A percentile compares a stretch with the other conserved stretches of the same genome.
These are phyloP conservation scores for Eupithecia exiguata DNA, from an alignment of 2,888 invertebrate genomes.

Conservation along the genomic window DNA sequence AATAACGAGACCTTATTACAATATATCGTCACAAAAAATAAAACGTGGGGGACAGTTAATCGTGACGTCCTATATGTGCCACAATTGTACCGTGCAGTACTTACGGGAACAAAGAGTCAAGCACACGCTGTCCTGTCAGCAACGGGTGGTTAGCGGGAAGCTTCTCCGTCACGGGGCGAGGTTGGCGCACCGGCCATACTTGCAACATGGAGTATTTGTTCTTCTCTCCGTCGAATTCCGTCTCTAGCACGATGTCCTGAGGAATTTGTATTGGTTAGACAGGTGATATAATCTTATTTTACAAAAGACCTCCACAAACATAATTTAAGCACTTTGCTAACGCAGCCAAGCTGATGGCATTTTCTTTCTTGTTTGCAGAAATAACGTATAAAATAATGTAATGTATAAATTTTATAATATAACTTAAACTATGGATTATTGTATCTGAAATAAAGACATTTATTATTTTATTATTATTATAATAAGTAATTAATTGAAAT, in stretches of 20 bases:
- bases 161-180: conserved; percentile 98
- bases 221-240: conserved; percentile 98
- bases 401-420: too few species aligned
- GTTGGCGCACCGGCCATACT: conserved; percentile 99
- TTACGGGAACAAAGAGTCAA: conserved; percentile 99
- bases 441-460: too few species aligned
- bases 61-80: conserved; percentile 78
- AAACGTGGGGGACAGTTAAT: too few species aligned
- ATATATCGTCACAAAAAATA: too few species aligned
- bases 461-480: too few species aligned
- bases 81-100: conserved; percentile 98
- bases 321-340: background rate
- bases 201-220: conserved; percentile 98
- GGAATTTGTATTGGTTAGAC: background rate
- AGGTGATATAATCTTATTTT: background rate
- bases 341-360: background rate
- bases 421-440: too few species aligned
- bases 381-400: too few species aligned
- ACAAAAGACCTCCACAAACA: background rate
- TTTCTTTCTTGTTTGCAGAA: too few species aligned
- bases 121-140: conserved; percentile 98
- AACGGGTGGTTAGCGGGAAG: conserved; percentile 99
- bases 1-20: too few species aligned
- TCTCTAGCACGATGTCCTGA: conserved; percentile 97
- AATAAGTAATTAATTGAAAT: too few species aligned